Evolutionary conservation across 1,140 invertebrate genomes (phyloP), one percentile per base, ranked within the genome.

Genomic region (Anoplophora glabripennis): DNA sequence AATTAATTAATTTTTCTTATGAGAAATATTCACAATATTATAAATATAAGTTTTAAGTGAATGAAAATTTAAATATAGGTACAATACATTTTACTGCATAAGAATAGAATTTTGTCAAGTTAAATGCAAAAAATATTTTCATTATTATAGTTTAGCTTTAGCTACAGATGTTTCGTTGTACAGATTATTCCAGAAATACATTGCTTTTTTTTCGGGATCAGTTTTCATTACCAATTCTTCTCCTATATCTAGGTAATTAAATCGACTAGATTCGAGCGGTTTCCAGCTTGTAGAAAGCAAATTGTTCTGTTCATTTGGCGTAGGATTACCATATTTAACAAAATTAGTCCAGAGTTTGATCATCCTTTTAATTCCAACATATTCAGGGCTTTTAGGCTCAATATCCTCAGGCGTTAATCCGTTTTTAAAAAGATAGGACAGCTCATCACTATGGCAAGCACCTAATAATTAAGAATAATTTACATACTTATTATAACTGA

Each of bases 321-420:
- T 57, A 1, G 54, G 54, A 35, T 49, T 38, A 1, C 59, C 41
- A 45, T 78, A 84, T 77, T 85, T 86, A 12, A 83, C 84, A 69
- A 86, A 86, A 67, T 86, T 85, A 1, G 81, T 81, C 83, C 83
- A 85, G 74, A 86, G 73, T 62, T 79, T 79, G 0, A 83, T 77
- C 77, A 85, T 81, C 40, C 79, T 76, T 8, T 59, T 15, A 15
- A 57, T 57, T 9, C 41, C 54, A 9, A 38, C 18, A 5, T 21
- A n/a, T 36, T 57, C 54, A 18, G 21, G 7, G 14, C 44, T 57
- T 9, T 12, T 15, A 7, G 42, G 33, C 37, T 47, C 54, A 0
- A 57, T 37, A 12, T 49, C 47, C 2, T 53, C 40, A 14, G 54
- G 44, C 14, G 33, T 34, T 4, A 47, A 41, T n/a, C 21, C 12